Base-by-base conservation (phyloP, 1,140 invertebrate genomes). In the Hycleus phaleratus region DNA sequence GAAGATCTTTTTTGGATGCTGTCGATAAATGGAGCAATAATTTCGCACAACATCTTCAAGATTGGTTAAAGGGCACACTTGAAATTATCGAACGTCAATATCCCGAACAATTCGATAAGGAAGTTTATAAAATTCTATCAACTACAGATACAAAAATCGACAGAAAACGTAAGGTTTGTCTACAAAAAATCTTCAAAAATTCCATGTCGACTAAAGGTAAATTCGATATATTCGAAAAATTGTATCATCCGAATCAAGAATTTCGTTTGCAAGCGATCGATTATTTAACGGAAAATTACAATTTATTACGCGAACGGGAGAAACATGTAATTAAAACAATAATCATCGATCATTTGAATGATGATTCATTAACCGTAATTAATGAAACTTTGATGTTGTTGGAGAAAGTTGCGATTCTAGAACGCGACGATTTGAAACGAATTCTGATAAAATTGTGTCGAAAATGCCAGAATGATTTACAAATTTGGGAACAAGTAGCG, bases 41-140 rank as follows among this genome's bases (percentile, higher is more conserved):
- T 10, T 49, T 25, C 26, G 12, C 45, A 4, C 18, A 48, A 46
- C 25, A 49, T 10, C 39, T 32, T 39, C 18, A 50, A 18, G 7
- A 39, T 9, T 60, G 52, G 58, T 8, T 60, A 12, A 56, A 46
- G 40, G 10, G 9, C 51, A 49, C 62, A 10, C 49, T 67, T 38
- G 49, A 59, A 12, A 58, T 38, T 7, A 3, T 67, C 10, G 65
- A 67, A 51, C 74, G 65, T 47, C 79, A 81, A 49, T 88, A 88
- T 71, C 83, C 87, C 0, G 71, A 75, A 10, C 77, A 74, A 25
- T 89, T 88, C 65, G 87, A 90, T 62, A 72, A 77, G 46, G 74
- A 79, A 51, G 72, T 83, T 8, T 57, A 62, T 12, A 62, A 65
- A 46, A 61, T 68, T 42, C 46, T 70, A 8, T 52, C 51, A 46